Evolutionary conservation across 1,140 invertebrate species (phyloP).

Genomic region (Drosophila baimaii): DNA sequence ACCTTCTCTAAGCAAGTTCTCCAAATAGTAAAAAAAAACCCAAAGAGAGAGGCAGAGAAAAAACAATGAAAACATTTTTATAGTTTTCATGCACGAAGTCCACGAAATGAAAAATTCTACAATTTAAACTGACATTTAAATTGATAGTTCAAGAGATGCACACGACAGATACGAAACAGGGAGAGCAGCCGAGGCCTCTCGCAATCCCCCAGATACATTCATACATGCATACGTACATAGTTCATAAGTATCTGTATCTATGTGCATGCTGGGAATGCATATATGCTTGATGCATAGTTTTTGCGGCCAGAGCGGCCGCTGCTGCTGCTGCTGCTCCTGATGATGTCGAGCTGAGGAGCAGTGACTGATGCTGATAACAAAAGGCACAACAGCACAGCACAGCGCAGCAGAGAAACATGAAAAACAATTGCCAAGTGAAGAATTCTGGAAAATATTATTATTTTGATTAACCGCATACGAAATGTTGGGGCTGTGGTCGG

Average conservation of each 20-base stretch:
- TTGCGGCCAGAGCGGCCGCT: constrained; percentile 18
- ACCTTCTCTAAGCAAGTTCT: constrained; percentile 70
- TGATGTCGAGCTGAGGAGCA: constrained; percentile 10
- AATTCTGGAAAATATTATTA: constrained; percentile 37
- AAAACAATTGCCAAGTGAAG: constrained; percentile 30
- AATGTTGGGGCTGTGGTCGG: constrained; percentile 10
- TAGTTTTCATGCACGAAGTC: constrained; percentile 83
- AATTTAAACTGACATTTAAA: constrained; percentile 84
- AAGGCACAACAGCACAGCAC: constrained; percentile 16
- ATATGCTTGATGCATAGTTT: constrained; percentile 32
- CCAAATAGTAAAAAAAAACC: constrained; percentile 20
- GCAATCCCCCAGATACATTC: constrained; percentile 23
- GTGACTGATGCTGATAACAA: constrained; percentile 45
- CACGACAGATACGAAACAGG: constrained; percentile 74
- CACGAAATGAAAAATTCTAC: constrained; percentile 83
- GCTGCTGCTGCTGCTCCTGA: constrained; percentile 2
- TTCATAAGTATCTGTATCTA: constrained; percentile 25
- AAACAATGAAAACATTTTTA: constrained; percentile 81
- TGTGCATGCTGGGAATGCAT: constrained; percentile 30
- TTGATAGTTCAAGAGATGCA: constrained; percentile 84
- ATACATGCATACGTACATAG: not conserved
- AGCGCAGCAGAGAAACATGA: not conserved
- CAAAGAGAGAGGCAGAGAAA: constrained; percentile 42
- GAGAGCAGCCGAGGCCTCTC: constrained; percentile 38
- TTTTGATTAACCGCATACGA: constrained; percentile 41